Base-by-base conservation (phyloP, 1,140 invertebrate genomes). In the Babylonia areolata region DNA sequence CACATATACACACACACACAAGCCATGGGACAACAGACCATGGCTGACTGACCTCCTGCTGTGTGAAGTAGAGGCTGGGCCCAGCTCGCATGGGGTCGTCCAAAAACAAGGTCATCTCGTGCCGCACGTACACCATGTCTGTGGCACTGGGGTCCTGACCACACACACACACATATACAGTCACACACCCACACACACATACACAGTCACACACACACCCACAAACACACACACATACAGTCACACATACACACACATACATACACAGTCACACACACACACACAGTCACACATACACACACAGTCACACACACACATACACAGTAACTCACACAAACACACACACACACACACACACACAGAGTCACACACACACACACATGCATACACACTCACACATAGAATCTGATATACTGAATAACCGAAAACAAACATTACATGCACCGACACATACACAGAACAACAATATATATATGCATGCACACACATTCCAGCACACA, bases 91-190 rank as follows among this genome's bases (percentile, higher is more conserved):
- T 81, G 54, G 90, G 86, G 85, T 94, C 91, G 71, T 91, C 91
- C 28, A 94, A 86, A 86, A 93, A 94, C 46, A 87, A 84, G 39
- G 89, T 89, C 93, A 94, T 94, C 33, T 97, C 97, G 64, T 95
- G 94, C 2, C 96, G 97, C 5, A 97, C 95, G 84, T 95, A 94
- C 58, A 93, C 92, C 80, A 96, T 95, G 91, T 96, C 96, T 87
- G 96, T 96, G 0, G 96, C 96, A 83, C 95, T 93, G 0, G 90
- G 88, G 89, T 92, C 90, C 91, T 98, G 84, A 78, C 85, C 87
- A 64, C 58, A 64, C 12, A 23, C 12, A 64, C 58, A 64, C 58
- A 64, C 58, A 64, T 5, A 64, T 2, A 64, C 58, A 64, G 17
- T 12, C 58, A 64, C 58, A 64, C 58, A 64, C 58, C 9, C 9